Evolutionary conservation across 2,113 vertebrate genomes (phyloP).

Genomic region (Microcebus tavaratra): DNA sequence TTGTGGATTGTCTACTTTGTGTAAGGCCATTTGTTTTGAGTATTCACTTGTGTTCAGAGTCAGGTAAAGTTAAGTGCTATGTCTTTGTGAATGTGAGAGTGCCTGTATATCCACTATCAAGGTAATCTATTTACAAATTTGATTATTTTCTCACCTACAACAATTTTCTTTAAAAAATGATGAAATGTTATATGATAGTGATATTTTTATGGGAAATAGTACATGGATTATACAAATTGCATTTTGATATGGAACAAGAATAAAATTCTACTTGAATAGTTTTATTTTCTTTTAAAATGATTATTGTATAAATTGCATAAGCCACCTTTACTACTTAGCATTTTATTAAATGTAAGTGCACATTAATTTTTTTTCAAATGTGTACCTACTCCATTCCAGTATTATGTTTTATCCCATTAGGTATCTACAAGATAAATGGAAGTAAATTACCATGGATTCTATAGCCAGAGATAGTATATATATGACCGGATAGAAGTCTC

Average conservation of each 20-base stretch:
- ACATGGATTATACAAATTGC: neutral
- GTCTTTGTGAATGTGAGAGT: neutral
- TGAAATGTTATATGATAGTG: neutral
- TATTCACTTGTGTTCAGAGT: neutral
- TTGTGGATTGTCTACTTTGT: neutral
- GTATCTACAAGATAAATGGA: conserved; percentile 64
- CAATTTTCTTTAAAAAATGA: neutral
- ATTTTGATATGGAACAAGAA: conserved; percentile 6
- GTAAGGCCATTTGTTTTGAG: neutral
- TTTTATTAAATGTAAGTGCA: conserved; percentile 10
- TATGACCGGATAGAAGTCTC: conserved; percentile 31
- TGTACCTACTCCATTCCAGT: neutral
- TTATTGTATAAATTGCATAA: neutral
- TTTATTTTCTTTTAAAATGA: conserved; percentile 2
- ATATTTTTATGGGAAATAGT: neutral
- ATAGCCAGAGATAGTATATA: conserved; percentile 52
- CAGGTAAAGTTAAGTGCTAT: neutral
- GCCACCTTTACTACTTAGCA: neutral
- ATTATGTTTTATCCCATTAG: conserved; percentile 54
- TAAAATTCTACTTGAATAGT: neutral
- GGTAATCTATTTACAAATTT: conserved; percentile 14
- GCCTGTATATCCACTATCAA: neutral
- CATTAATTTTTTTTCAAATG: neutral
- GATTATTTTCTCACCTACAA: neutral
- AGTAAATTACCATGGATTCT: conserved; percentile 74